Percentiles rank a stretch among this genome's conserved stretches.
These are phyloP conservation scores for Caenorhabditis latens DNA, from an alignment of 1,140 invertebrate genomes.

Conservation along the genomic window DNA sequence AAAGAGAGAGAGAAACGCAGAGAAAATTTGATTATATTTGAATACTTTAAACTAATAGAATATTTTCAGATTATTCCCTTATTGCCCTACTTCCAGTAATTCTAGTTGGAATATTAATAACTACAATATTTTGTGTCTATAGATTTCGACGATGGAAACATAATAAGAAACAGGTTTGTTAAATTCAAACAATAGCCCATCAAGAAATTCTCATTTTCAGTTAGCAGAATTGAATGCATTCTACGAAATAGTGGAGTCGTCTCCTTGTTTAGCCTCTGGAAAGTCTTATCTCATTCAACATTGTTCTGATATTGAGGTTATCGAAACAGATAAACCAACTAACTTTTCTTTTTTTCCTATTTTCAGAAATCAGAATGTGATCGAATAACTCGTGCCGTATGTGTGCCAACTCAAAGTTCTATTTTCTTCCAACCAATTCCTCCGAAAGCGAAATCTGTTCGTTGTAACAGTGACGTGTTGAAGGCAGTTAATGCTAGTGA, in stretches of 20 bases:
- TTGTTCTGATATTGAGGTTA: constrained; percentile 19
- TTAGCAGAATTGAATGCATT: constrained; percentile 40
- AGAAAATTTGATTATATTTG: neutral
- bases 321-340: neutral
- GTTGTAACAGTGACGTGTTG: constrained; percentile 1
- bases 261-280: constrained; percentile 22
- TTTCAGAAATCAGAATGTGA: constrained; percentile 51
- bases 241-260: constrained; percentile 40
- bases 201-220: neutral
- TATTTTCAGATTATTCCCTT: constrained; percentile 55
- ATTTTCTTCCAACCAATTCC: constrained; percentile 56
- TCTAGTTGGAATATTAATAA: constrained; percentile 39
- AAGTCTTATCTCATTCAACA: constrained; percentile 40
- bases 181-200: neutral
- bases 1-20: neutral
- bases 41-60: neutral
- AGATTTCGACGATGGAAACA: constrained; percentile 52
- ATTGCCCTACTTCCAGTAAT: constrained; percentile 55
- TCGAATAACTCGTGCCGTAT: constrained; percentile 47
- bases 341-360: neutral
- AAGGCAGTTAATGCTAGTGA: constrained; percentile 39
- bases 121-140: constrained; percentile 51
- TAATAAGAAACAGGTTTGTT: constrained; percentile 41
- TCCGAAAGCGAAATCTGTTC: constrained; percentile 35
- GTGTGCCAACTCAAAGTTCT: constrained; percentile 29